phyloP scores from a whole-genome alignment of 2,797 vertebrate genomes.

The Chromobotia macracanthus region DNA sequence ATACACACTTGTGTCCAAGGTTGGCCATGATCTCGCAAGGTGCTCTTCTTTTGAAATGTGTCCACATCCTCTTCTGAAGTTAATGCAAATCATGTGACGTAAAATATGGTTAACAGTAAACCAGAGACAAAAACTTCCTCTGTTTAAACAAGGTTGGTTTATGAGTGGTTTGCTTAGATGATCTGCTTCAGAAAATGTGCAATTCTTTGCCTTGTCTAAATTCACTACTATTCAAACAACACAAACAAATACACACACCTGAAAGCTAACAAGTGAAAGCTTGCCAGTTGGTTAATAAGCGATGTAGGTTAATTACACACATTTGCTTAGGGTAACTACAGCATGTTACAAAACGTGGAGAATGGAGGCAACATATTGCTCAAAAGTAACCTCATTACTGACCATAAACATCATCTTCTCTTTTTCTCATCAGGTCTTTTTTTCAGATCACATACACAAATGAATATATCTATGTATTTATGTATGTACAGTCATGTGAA shows the following conservation, averaged over 20 bases:
- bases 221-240: too few species aligned
- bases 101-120: background rate
- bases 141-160: background rate
- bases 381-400: background rate
- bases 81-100: background rate
- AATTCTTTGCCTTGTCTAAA: background rate
- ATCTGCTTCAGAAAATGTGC: background rate
- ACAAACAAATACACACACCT: background rate
- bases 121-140: background rate
- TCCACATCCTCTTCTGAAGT: conserved; percentile 1
- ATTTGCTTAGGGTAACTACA: too few species aligned
- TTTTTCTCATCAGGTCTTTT: background rate
- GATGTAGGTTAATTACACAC: too few species aligned
- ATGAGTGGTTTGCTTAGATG: background rate
- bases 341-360: background rate
- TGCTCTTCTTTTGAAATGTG: background rate
- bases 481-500: too few species aligned
- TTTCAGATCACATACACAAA: background rate
- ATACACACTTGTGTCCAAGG: too few species aligned
- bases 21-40: too few species aligned
- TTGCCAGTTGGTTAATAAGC: background rate
- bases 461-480: too few species aligned
- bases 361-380: background rate
- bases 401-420: background rate
- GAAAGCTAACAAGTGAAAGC: background rate